Percentiles rank a stretch among this genome's conserved stretches.
Evolutionary conservation across 2,888 invertebrate species (phyloP).

Genomic region (Cantharis rustica): DNA sequence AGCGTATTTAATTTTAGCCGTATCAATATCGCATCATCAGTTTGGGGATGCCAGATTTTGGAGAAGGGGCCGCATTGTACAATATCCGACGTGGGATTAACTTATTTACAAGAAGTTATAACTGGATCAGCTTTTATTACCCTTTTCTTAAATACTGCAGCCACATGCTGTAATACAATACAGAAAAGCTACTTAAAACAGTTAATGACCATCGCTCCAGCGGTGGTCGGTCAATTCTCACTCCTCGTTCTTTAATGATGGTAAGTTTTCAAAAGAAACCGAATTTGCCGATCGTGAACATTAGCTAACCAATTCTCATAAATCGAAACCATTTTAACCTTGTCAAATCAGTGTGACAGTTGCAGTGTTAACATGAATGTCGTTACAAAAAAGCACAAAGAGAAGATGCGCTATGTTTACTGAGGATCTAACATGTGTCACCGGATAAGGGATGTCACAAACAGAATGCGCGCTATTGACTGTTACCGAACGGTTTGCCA

Average conservation of each 20-base stretch:
- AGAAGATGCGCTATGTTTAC: slow-evolving; percentile 50
- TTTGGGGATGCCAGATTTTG: background rate
- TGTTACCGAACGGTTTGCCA: slow-evolving; percentile 14
- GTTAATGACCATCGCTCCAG: background rate
- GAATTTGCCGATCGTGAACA: background rate
- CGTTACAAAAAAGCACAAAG: slow-evolving; percentile 48
- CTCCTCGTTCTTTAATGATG: background rate
- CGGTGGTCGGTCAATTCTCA: background rate
- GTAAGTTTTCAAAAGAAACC: background rate
- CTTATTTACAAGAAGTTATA: background rate
- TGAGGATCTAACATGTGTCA: slow-evolving; percentile 46
- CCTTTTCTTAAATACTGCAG: background rate
- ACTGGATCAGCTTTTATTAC: background rate
- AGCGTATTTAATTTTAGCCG: background rate
- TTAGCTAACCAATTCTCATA: slow-evolving; percentile 35
- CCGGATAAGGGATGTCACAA: slow-evolving; percentile 34
- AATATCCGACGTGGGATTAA: background rate
- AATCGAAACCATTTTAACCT: slow-evolving; percentile 42
- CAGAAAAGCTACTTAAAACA: background rate
- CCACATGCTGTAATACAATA: background rate
- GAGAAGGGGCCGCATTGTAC: background rate
- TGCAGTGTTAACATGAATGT: slow-evolving; percentile 49
- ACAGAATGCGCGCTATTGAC: slow-evolving; percentile 33
- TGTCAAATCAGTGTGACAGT: slow-evolving; percentile 46
- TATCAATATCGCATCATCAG: background rate